These are phyloP conservation scores for Jaculus jaculus DNA, from an alignment of 2,113 vertebrate genomes.

Conservation along the genomic window DNA sequence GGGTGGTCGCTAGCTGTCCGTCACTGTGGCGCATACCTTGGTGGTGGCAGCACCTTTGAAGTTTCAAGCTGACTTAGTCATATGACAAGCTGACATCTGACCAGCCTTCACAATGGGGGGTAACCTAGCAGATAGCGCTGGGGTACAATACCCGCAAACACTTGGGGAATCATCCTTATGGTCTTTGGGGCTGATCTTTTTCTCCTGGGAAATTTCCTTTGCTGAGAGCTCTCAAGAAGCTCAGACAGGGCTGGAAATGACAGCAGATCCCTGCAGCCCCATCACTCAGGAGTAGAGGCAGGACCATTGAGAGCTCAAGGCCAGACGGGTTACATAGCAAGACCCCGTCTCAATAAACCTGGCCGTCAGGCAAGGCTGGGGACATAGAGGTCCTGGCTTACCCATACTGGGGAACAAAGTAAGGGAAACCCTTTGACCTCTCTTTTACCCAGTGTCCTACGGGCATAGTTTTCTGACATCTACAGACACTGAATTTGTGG, in stretches of 20 bases:
- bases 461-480: not conserved
- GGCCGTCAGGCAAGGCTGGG: not conserved
- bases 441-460: not conserved
- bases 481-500: not conserved
- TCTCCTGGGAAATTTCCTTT: not conserved
- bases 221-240: not conserved
- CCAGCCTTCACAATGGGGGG: not conserved
- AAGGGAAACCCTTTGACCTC: not conserved
- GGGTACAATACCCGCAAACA: fast-evolving
- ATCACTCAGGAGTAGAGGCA: not conserved
- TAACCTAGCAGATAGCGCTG: not conserved
- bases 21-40: not conserved
- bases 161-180: not conserved
- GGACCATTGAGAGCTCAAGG: not conserved
- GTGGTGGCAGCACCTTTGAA: not conserved
- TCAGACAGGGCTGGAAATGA: not conserved
- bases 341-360: not conserved
- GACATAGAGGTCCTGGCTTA: not conserved
- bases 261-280: too few species aligned
- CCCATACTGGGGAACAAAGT: too few species aligned
- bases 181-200: not conserved
- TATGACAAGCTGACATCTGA: too few species aligned
- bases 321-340: not conserved
- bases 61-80: not conserved
- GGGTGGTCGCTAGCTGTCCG: not conserved